These are phyloP conservation scores for Lethenteron camtschaticum DNA, from an alignment of 2,113 vertebrate species.

Conservation along the genomic window DNA sequence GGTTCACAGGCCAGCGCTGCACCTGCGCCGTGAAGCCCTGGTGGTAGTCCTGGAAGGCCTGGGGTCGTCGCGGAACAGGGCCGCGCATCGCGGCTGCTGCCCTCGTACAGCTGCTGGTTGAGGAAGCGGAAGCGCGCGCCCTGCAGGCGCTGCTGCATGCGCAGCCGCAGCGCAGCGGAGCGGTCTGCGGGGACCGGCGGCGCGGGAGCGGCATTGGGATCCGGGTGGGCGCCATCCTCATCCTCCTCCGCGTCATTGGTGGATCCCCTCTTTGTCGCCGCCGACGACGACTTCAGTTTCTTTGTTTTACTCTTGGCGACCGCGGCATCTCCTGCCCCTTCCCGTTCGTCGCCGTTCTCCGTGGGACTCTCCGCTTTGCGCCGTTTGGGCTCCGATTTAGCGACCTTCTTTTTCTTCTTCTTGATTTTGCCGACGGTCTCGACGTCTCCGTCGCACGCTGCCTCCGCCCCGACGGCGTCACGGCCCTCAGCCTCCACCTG, in stretches of 20 bases:
- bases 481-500: neutral
- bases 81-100: constrained; percentile 34
- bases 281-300: too few relatives aligned
- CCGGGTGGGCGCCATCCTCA: neutral
- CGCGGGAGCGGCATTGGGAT: neutral
- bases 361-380: too few relatives aligned
- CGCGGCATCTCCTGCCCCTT: too few relatives aligned
- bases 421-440: neutral
- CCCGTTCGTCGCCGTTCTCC: too few relatives aligned
- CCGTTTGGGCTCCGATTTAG: too few relatives aligned
- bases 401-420: neutral
- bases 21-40: constrained; percentile 53
- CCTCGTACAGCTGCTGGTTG: constrained; percentile 55
- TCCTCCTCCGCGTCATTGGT: neutral
- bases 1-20: constrained; percentile 49
- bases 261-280: too few relatives aligned
- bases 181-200: constrained; percentile 13
- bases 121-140: constrained; percentile 59
- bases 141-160: constrained; percentile 48
- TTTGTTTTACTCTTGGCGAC: too few relatives aligned
- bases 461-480: neutral
- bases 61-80: constrained; percentile 43
- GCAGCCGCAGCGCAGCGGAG: constrained; percentile 24
- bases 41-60: constrained; percentile 52
- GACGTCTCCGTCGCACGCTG: neutral